Percentiles rank a stretch among this genome's conserved stretches.
Evolutionary conservation across 1,140 invertebrate genomes (phyloP).

Genomic region (Diorhabda elongata): DNA sequence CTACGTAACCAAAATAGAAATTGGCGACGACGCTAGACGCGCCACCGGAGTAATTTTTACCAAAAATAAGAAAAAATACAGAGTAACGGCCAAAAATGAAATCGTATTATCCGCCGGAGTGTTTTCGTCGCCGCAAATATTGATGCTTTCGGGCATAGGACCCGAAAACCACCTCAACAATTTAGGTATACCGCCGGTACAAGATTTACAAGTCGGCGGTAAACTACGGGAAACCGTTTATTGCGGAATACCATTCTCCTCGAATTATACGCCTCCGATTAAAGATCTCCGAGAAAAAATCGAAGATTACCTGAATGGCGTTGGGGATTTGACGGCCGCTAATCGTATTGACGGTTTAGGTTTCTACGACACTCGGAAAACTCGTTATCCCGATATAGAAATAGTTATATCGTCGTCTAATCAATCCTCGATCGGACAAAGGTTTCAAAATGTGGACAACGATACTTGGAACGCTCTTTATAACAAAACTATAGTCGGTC

Average conservation of each 20-base stretch:
- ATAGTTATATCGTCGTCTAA: background rate
- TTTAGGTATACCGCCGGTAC: constrained; percentile 43
- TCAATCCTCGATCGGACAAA: background rate
- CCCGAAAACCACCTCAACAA: constrained; percentile 48
- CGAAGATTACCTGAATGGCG: constrained; percentile 5
- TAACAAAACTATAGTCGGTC: background rate
- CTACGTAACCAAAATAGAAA: constrained; percentile 52
- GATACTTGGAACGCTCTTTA: constrained; percentile 5
- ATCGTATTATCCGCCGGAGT: constrained; percentile 55
- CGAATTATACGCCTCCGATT: background rate
- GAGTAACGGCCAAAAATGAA: constrained; percentile 51
- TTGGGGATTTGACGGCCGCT: constrained; percentile 2
- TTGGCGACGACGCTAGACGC: constrained; percentile 52
- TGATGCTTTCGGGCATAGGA: constrained; percentile 61
- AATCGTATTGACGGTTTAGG: background rate
- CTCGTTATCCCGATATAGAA: constrained; percentile 3
- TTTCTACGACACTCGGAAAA: background rate
- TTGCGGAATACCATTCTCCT: constrained; percentile 8
- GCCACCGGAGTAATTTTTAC: constrained; percentile 58
- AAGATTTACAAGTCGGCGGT: constrained; percentile 52
- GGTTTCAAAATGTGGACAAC: background rate
- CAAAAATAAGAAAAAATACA: constrained; percentile 41
- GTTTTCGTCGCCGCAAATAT: constrained; percentile 49
- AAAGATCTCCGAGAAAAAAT: constrained; percentile 5
- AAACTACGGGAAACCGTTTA: background rate